Conservation (phyloP, 2,113 vertebrate species). For the Pica pica region DNA sequence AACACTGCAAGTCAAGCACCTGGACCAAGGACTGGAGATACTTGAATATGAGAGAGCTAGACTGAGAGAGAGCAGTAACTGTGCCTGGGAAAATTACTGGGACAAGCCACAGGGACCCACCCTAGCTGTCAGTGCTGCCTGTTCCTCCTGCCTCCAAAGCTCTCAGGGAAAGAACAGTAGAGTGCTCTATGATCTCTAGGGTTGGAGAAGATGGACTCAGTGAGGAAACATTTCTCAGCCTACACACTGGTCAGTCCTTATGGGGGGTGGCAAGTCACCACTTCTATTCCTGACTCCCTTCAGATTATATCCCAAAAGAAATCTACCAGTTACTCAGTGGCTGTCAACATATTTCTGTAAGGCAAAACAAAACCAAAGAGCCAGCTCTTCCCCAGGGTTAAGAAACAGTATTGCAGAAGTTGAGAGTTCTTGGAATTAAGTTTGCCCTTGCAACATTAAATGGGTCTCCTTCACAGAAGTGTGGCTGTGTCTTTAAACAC, state of each 20-base stretch:
- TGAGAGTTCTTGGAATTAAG: not conserved
- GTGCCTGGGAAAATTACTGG: not conserved
- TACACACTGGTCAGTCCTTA: rapidly evolving
- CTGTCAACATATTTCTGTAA: not conserved
- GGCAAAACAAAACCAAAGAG: not conserved
- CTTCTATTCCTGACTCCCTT: not conserved
- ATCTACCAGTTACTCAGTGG: not conserved
- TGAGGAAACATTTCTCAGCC: not conserved
- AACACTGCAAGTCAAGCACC: not conserved
- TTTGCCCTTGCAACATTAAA: not conserved
- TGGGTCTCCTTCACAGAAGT: not conserved
- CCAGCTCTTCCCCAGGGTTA: not conserved
- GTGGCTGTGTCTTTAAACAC: not conserved
- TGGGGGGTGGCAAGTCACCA: not conserved
- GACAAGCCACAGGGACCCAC: not conserved
- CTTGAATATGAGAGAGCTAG: not conserved
- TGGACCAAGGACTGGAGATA: not conserved
- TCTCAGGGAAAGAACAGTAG: not conserved
- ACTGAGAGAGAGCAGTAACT: not conserved
- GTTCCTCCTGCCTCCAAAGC: not conserved
- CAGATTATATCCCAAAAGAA: not conserved
- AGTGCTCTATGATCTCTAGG: not conserved
- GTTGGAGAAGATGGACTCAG: not conserved
- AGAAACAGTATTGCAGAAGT: not conserved
- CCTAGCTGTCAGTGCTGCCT: not conserved